phyloP scores from a whole-genome alignment of 2,113 vertebrate species.

The Oceanodroma tethys region DNA sequence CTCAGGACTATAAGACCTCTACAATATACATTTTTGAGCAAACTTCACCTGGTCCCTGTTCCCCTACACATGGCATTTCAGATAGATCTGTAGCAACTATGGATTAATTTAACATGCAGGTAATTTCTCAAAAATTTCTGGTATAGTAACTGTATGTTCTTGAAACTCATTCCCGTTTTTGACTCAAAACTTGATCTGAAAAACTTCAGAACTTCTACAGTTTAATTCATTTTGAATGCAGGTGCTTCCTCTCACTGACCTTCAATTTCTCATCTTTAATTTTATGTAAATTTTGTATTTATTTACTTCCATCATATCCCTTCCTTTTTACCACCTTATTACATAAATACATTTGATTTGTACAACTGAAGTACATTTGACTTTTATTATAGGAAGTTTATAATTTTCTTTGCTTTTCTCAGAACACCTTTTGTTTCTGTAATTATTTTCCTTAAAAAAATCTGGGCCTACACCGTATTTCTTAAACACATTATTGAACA shows the following conservation, averaged over 20 bases:
- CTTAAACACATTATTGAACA: background rate
- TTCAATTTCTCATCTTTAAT: background rate
- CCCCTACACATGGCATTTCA: background rate
- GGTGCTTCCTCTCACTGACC: background rate
- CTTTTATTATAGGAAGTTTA: background rate
- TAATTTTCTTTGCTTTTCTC: background rate
- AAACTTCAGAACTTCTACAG: background rate
- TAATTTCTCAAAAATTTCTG: background rate
- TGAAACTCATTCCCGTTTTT: background rate
- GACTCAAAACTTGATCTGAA: background rate
- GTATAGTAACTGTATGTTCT: background rate
- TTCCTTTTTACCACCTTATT: background rate
- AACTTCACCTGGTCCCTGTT: background rate
- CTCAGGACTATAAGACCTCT: background rate
- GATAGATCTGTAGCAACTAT: background rate
- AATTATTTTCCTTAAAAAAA: background rate
- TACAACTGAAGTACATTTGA: background rate
- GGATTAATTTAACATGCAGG: background rate
- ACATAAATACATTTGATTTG: background rate
- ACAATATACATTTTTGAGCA: background rate
- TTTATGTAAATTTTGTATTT: background rate
- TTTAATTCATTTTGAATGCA: background rate
- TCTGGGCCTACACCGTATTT: background rate
- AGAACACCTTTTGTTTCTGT: background rate
- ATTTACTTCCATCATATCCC: background rate